These are phyloP conservation scores for Manis pentadactyla DNA, from an alignment of 2,797 vertebrate genomes.

Conservation along the genomic window DNA sequence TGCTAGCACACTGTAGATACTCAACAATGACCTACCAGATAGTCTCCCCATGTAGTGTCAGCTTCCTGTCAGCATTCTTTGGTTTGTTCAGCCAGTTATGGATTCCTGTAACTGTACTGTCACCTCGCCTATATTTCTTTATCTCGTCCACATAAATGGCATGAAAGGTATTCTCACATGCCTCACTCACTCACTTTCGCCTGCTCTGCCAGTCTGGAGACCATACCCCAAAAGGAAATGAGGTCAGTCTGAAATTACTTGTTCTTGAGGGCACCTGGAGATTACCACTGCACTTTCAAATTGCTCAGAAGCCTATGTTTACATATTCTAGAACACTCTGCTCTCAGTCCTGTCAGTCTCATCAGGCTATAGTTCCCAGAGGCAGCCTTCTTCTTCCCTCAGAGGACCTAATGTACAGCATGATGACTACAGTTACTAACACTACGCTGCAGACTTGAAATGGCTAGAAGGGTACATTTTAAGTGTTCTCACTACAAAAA, in stretches of 20 bases:
- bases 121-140: slow-evolving; percentile 36
- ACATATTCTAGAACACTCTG: slow-evolving; percentile 12
- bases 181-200: not conserved
- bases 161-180: slow-evolving; percentile 8
- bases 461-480: not conserved
- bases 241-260: slow-evolving; percentile 53
- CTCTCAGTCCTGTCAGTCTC: not conserved
- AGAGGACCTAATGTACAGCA: not conserved
- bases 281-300: slow-evolving; percentile 13
- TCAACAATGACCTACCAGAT: not conserved
- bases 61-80: not conserved
- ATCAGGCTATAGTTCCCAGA: not conserved
- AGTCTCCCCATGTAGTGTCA: not conserved
- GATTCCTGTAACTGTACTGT: not conserved
- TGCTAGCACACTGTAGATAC: not conserved
- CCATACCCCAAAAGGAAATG: slow-evolving; percentile 39
- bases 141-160: not conserved
- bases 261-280: slow-evolving; percentile 3
- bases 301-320: not conserved
- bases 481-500: not conserved
- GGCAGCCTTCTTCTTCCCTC: slow-evolving; percentile 9
- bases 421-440: not conserved
- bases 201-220: slow-evolving; percentile 36
- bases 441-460: not conserved
- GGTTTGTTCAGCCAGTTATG: slow-evolving; percentile 16